Evolutionary conservation across 2,113 vertebrate species (phyloP), one percentile per base, ranked within the genome.

Genomic region (Rhagologus leucostigma): DNA sequence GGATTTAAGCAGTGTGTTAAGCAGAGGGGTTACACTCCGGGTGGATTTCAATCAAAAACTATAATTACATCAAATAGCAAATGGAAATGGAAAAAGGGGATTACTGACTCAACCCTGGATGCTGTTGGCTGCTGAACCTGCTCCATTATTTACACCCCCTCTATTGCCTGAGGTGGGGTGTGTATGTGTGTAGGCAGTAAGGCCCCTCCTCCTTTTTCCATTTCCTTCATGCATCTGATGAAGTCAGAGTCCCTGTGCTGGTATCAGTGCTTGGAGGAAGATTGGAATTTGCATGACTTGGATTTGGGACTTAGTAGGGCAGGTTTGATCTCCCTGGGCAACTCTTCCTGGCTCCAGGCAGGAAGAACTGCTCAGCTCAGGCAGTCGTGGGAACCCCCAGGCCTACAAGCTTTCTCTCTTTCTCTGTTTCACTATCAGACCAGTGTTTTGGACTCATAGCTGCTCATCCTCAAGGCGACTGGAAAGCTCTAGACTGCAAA

Each of bases 1-100:
- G 95, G 97, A 96, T 96, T 96, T 95, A 96, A 96, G 84, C 89
- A 94, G 95, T 84, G 90, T 95, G 84, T 97, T 97, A 96, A 97
- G 95, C 91, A 37, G 80, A 95, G 95, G 89, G 93, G 95, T 92
- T 95, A 84, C 93, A 87, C 91, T 95, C 94, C 3, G 46, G 96
- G 95, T 94, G 94, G 83, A 95, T 97, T 97, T 97, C 97, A 96
- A 95, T 96, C 97, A 97, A 93, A 98, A 98, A 97, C 95, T 96
- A 85, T 98, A 98, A 98, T 98, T 97, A 98, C 96, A 96, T 96
- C 96, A 93, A 94, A 94, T 95, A 97, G 96, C 96, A 96, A 97
- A 93, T 77, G 85, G 98, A 98, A 98, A 97, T 95, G 95, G 97
- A 96, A 94, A 94, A 96, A 95, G 93, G 89, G 96, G 98, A 97